Percentiles rank a stretch among this genome's conserved stretches.
phyloP scores from a whole-genome alignment of 2,888 invertebrate genomes.

The Callyntrura guangdongensis region DNA sequence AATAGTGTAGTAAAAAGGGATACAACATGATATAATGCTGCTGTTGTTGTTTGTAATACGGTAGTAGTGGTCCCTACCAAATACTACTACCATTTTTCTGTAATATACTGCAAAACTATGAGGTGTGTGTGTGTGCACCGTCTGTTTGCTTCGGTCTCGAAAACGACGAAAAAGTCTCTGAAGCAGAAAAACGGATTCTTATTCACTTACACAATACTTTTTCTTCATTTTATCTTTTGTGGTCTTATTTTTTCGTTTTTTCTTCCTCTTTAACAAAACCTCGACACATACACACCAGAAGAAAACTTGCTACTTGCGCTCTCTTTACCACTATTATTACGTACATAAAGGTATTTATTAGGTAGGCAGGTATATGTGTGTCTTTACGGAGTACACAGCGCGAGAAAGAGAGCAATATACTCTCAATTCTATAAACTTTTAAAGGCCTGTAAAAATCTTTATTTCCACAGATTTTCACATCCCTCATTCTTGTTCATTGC shows the following conservation, averaged over 20 bases:
- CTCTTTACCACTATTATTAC: too few relatives aligned
- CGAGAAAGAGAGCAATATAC: conserved; percentile 26
- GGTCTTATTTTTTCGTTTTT: conserved; percentile 63
- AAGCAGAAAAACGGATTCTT: conserved; percentile 78
- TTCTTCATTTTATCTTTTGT: conserved; percentile 66
- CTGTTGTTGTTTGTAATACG: too few relatives aligned
- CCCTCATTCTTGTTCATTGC: conserved; percentile 58
- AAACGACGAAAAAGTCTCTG: conserved; percentile 49
- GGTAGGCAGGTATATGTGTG: conserved; percentile 6
- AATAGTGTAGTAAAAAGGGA: background rate
- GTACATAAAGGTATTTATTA: too few relatives aligned
- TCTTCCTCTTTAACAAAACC: conserved; percentile 3
- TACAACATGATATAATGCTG: background rate
- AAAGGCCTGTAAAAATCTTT: conserved; percentile 78
- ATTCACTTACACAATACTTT: conserved; percentile 78
- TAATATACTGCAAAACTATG: conserved; percentile 47
- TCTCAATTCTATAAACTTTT: conserved; percentile 75
- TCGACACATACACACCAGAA: background rate
- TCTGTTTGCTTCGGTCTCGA: background rate
- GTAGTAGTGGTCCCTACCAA: too few relatives aligned
- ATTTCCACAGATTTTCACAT: conserved; percentile 77
- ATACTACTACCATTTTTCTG: background rate
- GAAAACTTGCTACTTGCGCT: conserved; percentile 30
- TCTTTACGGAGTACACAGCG: conserved; percentile 22
- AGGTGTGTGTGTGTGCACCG: conserved; percentile 23